These are phyloP conservation scores for Gryllus longicercus DNA, from an alignment of 2,888 invertebrate genomes.

Conservation along the genomic window DNA sequence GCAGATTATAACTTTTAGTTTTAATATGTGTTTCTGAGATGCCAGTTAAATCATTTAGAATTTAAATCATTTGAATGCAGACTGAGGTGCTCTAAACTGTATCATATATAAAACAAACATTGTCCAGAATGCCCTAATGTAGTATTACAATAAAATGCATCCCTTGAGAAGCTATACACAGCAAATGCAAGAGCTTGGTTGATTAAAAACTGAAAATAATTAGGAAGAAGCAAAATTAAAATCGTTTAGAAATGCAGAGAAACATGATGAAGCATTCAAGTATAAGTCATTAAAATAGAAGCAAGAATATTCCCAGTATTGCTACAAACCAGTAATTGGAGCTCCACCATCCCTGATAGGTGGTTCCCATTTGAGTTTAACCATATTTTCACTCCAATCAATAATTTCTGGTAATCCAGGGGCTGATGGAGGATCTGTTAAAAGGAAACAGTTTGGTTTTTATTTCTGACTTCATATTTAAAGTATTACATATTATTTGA, in stretches of 20 bases:
- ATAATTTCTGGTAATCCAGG: constrained; percentile 88
- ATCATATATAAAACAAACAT: no score
- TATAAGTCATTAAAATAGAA: not conserved
- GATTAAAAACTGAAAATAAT: no score
- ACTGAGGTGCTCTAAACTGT: no score
- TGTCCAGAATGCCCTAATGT: no score
- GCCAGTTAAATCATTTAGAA: no score
- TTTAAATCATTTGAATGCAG: no score
- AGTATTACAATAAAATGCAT: no score
- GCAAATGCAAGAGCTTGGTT: no score
- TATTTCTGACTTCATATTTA: not conserved
- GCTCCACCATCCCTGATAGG: constrained; percentile 89
- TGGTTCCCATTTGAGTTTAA: constrained; percentile 86
- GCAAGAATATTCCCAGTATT: not conserved
- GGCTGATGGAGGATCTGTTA: constrained; percentile 68
- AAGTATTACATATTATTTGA: not conserved
- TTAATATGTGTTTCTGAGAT: no score
- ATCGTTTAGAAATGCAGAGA: not conserved
- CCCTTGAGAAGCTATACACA: no score
- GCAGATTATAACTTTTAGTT: no score
- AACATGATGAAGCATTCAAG: not conserved
- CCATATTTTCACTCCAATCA: constrained; percentile 88
- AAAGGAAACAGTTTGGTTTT: not conserved
- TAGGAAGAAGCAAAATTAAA: no score
- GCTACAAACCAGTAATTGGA: constrained; percentile 69